A percentile compares a stretch with the other conserved stretches of the same genome.
Conservation (phyloP, 2,797 vertebrate species). For the Peromyscus melanophrys region DNA sequence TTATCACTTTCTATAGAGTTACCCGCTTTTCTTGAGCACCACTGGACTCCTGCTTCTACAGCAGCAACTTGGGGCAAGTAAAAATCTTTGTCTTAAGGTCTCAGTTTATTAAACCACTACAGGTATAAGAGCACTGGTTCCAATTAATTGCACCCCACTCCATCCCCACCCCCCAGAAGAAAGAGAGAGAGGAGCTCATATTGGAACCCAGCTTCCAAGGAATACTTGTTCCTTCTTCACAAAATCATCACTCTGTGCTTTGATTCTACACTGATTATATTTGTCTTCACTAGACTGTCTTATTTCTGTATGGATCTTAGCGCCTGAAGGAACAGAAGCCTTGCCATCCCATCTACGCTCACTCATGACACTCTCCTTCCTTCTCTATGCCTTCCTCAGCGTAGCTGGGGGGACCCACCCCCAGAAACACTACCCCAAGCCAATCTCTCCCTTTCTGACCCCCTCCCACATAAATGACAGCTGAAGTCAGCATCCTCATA, state of each 20-base stretch:
- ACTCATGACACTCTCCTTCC: not conserved
- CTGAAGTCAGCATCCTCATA: not conserved
- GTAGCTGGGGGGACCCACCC: not conserved
- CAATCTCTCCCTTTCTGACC: not conserved
- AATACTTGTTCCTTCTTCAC: conserved; percentile 10
- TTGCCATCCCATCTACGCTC: not conserved
- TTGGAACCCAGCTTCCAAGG: not conserved
- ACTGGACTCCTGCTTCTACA: not conserved
- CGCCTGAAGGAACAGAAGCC: conserved; percentile 1
- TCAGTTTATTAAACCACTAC: conserved; percentile 45
- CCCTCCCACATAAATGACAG: not conserved
- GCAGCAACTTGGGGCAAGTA: not conserved
- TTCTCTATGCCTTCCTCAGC: not conserved
- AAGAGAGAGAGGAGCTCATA: conserved; percentile 21
- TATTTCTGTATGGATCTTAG: not conserved
- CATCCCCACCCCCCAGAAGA: not conserved
- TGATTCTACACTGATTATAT: not conserved
- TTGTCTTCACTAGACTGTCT: not conserved
- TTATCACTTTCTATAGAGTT: not conserved
- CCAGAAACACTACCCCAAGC: not conserved
- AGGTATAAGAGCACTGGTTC: not conserved
- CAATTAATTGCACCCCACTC: conserved; percentile 1
- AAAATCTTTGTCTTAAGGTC: not conserved
- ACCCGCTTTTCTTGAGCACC: not conserved
- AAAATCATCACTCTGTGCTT: not conserved